Evolutionary conservation across 2,797 vertebrate species (phyloP).

Genomic region (Tarsius wallacei): DNA sequence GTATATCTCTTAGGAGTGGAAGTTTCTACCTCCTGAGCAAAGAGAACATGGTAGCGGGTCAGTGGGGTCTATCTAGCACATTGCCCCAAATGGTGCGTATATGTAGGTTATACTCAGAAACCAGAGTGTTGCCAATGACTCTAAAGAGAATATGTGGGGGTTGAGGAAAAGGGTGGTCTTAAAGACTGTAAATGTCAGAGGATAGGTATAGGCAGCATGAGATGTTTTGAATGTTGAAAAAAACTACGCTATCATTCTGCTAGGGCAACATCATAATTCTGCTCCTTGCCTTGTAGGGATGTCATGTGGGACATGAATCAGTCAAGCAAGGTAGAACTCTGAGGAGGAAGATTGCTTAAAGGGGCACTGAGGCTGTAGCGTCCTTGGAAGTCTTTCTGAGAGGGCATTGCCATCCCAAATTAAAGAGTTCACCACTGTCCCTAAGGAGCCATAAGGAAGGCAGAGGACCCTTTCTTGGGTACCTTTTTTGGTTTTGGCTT

Average conservation of each 20-base stretch:
- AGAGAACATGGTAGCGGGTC: background rate
- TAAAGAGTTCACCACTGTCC: background rate
- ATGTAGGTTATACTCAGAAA: background rate
- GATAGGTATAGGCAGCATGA: background rate
- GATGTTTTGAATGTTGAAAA: background rate
- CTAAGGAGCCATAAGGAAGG: background rate
- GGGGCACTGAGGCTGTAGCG: background rate
- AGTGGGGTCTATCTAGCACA: background rate
- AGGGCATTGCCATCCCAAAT: background rate
- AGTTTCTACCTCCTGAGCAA: background rate
- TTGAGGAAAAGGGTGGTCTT: background rate
- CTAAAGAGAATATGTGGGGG: background rate
- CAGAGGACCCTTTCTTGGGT: background rate
- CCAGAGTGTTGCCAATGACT: background rate
- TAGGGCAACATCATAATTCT: background rate
- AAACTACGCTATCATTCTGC: accelerated
- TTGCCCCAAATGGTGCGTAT: too few relatives aligned
- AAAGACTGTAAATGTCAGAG: too few relatives aligned
- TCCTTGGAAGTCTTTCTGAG: background rate
- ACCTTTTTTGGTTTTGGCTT: background rate
- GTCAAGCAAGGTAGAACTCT: background rate
- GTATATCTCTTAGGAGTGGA: background rate
- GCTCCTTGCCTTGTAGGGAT: background rate
- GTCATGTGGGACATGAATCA: accelerated
- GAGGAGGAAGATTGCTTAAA: background rate